Evolutionary conservation across 1,140 invertebrate genomes (phyloP), one percentile per base, ranked within the genome.

Genomic region (Drosophila athabasca): DNA sequence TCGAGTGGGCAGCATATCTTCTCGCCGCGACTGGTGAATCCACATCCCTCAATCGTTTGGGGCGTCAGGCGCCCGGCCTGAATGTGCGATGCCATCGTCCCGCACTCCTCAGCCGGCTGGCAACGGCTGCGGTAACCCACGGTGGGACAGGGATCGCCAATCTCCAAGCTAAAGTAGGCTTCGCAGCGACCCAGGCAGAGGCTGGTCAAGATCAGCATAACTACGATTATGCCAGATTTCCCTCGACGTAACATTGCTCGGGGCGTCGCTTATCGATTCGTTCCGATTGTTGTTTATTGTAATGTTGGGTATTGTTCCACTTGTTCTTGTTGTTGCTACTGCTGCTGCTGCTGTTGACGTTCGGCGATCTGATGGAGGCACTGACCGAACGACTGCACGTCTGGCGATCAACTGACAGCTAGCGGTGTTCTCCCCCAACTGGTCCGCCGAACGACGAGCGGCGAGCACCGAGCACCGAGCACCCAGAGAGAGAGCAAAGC

Each of bases 1-100:
- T 76, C 64, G 6, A 82, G 24, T 15, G 87, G 87, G 46, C 87
- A 90, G 17, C 87, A 90, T 41, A 90, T 75, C 49, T 82, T 87
- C 61, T 90, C 87, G 3, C 67, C 74, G 13, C 4, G 48, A 4
- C 17, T 54, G 1, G 82, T 79, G 7, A 15, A 90, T 7, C 87
- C 87, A 15, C 87, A 90, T 31, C 60, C 62, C n/a, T 67, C 9
- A 2, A 90, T 54, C 0, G 60, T 22, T 1, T 52, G 19, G 5
- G 19, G n/a, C 2, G 17, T 46, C 11, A 89, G 52, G 0, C 17
- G 29, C 1, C 76, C 67, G 4, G 24, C 55, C 1, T 39, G 29
- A 2, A 88, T 51, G 41, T 66, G 74, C 3, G 62, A 49, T 8
- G 8, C 3, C 35, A 88, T 15, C 0, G 66, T 78, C 9, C 8